Evolutionary conservation across 2,113 vertebrate species (phyloP).

Genomic region (Recurvirostra avosetta): DNA sequence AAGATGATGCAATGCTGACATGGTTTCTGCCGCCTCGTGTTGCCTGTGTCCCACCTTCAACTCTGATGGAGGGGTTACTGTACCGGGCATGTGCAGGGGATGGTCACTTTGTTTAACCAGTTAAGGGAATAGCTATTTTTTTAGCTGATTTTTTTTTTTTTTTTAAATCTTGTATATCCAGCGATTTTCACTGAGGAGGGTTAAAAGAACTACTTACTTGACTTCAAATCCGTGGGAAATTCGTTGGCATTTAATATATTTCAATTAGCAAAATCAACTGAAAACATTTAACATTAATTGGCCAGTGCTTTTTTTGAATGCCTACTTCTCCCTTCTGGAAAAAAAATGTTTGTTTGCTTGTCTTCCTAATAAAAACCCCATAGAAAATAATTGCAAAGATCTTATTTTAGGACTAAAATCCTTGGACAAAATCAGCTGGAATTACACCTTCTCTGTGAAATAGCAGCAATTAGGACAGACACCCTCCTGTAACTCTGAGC

Average conservation of each 20-base stretch:
- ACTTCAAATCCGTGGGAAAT: neutral
- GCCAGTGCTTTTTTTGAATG: neutral
- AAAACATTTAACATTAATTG: neutral
- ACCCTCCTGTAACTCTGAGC: conserved; percentile 63
- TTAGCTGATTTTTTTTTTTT: neutral
- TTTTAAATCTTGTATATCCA: neutral
- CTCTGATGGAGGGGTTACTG: conserved; percentile 26
- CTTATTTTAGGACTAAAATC: conserved; percentile 42
- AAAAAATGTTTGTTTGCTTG: neutral
- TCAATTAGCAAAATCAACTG: neutral
- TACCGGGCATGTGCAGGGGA: neutral
- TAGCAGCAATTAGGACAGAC: conserved; percentile 63
- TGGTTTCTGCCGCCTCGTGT: neutral
- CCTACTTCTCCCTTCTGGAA: neutral
- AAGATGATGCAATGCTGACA: conserved; percentile 63
- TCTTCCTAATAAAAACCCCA: neutral
- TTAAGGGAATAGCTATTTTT: neutral
- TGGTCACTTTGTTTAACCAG: neutral
- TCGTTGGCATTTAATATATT: neutral
- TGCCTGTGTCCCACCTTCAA: conserved; percentile 63
- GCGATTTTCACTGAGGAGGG: neutral
- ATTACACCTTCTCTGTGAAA: conserved; percentile 56
- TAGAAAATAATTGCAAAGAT: neutral
- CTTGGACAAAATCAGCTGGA: conserved; percentile 41
- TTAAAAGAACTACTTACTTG: neutral